These are phyloP conservation scores for Taeniopygia guttata DNA, from an alignment of 2,797 vertebrate genomes.

Conservation along the genomic window DNA sequence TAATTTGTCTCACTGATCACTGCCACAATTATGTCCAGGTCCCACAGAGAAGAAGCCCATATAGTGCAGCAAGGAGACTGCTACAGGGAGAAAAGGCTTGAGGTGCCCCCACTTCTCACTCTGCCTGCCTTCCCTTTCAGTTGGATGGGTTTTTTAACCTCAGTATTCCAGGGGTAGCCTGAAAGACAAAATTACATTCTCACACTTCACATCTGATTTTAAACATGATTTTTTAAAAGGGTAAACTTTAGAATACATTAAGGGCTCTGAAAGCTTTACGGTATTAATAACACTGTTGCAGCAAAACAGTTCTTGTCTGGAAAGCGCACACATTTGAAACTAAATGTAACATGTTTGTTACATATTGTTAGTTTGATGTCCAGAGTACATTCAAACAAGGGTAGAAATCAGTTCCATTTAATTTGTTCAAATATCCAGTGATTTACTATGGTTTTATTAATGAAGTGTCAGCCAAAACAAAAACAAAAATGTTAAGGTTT, in stretches of 20 bases:
- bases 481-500: not conserved
- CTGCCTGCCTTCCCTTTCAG: not conserved
- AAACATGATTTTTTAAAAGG: not conserved
- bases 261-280: slow-evolving; percentile 60
- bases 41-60: not conserved
- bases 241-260: slow-evolving; percentile 29
- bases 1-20: slow-evolving; percentile 2
- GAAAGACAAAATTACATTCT: not conserved
- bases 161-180: not conserved
- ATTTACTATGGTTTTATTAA: not conserved
- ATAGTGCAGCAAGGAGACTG: not conserved
- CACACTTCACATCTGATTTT: not conserved
- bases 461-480: not conserved
- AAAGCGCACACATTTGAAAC: not conserved
- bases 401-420: not conserved
- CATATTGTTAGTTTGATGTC: not conserved
- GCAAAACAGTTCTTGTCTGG: slow-evolving; percentile 27
- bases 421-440: not conserved
- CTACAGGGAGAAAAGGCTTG: not conserved
- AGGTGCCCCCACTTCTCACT: not conserved
- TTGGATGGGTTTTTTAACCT: not conserved
- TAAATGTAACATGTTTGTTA: not conserved
- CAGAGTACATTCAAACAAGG: not conserved
- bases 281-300: slow-evolving; percentile 39
- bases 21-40: not conserved